These are phyloP conservation scores for Elymnias hypermnestra DNA, from an alignment of 1,140 invertebrate species.

Conservation along the genomic window DNA sequence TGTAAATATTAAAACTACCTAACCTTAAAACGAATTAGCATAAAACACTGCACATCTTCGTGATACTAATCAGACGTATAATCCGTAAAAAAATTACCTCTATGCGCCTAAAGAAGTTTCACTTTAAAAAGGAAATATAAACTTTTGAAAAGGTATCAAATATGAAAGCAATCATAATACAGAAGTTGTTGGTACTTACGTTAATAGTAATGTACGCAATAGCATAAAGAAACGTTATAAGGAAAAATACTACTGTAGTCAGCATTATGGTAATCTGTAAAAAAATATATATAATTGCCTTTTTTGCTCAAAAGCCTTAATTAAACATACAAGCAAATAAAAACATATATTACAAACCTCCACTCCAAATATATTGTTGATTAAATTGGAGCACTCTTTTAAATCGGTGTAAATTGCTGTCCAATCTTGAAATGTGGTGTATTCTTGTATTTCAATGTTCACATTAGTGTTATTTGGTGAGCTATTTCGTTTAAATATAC, in stretches of 20 bases:
- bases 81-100: too few relatives aligned
- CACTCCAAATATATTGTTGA: constrained; percentile 29
- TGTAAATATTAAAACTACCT: too few relatives aligned
- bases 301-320: neutral
- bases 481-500: neutral
- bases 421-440: constrained; percentile 21
- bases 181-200: too few relatives aligned
- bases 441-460: neutral
- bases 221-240: constrained; percentile 8
- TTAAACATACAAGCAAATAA: neutral
- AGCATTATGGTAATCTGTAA: constrained; percentile 28
- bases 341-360: constrained; percentile 22
- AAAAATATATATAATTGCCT: neutral
- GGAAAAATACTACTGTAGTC: constrained; percentile 3
- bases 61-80: too few relatives aligned
- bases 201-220: neutral
- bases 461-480: neutral
- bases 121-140: too few relatives aligned
- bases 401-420: constrained; percentile 21
- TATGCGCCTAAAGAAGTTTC: too few relatives aligned
- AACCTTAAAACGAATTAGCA: too few relatives aligned
- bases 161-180: too few relatives aligned
- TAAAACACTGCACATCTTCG: too few relatives aligned
- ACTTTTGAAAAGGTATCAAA: too few relatives aligned
- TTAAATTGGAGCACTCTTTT: constrained; percentile 22